Base-by-base conservation (phyloP, 92 coral and sea anemone genomes). In the Heteractis magnifica region DNA sequence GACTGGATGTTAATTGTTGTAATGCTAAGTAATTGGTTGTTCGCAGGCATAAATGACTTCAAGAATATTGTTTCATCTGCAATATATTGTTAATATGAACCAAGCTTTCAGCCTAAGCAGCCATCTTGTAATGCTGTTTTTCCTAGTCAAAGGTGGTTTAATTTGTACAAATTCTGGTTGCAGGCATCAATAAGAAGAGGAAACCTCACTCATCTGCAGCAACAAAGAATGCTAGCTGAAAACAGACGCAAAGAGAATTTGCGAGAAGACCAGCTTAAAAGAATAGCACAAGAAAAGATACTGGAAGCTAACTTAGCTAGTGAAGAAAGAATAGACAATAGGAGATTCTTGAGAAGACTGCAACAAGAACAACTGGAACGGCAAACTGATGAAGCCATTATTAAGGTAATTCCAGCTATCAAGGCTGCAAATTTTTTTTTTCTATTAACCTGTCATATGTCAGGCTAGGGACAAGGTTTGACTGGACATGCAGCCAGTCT, bases 311-410 rank as follows among this genome's bases (percentile, higher is more conserved):
- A 94, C 79, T 86, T 97, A 91, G 91, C 94, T 60, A 96, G 99
- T 62, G 99, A 96, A 85, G 99, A 96, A 73, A 88, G 98, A 76
- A 93, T 96, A 75, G 99, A 96, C 78, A 92, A 94, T 81, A 94
- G 94, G 80, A 84, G 99, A 55, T 96, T 96, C 77, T 85, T 96
- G 20, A 88, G 99, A 34, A 91, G 95, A 72, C 89, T 94, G 13
- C 94, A 92, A 23, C 99, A 92, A 82, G 99, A 96, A 84, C 92
- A 92, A 50, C 93, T 81, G 75, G 99, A 96, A 81, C 87, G 94
- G 72, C 98, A 94, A 59, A 92, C 90, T 91, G 93, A 94, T 78
- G 93, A 96, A 75, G 93, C 96, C 62, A 91, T 96, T 52, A 70
- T 87, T 65, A 90, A 94, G 93, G 99, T 96, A 0, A 34, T 34